Conservation (phyloP, 2,113 vertebrate genomes). For the Agelaius phoeniceus region DNA sequence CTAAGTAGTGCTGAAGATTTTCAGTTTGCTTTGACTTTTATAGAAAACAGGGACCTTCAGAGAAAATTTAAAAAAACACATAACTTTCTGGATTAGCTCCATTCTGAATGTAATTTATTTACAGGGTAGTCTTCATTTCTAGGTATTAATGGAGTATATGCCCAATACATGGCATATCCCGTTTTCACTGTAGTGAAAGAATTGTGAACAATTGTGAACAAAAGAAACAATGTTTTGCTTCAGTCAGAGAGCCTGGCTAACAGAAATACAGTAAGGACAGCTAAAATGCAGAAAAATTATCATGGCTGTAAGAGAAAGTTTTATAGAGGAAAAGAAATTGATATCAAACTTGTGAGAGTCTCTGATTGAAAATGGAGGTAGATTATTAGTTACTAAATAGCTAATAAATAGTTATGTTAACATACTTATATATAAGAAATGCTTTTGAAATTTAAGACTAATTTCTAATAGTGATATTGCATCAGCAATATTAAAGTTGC, state of each 20-base stretch:
- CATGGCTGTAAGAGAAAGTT: fast-evolving
- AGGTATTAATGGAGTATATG: background rate
- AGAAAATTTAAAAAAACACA: fast-evolving
- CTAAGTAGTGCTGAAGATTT: background rate
- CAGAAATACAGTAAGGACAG: background rate
- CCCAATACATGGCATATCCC: background rate
- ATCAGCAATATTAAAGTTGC: background rate
- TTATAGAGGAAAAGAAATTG: background rate
- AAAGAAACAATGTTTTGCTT: background rate
- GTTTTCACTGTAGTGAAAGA: background rate
- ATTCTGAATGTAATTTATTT: background rate
- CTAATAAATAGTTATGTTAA: background rate
- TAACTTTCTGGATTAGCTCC: background rate
- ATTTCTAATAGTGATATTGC: background rate
- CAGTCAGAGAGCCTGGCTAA: background rate
- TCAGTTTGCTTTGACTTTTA: background rate
- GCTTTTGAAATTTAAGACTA: background rate
- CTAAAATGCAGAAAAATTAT: background rate
- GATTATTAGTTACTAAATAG: background rate
- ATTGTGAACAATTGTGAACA: background rate
- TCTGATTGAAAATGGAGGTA: background rate
- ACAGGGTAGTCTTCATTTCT: background rate
- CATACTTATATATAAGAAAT: background rate
- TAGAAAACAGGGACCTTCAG: background rate
- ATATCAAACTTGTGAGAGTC: background rate